A percentile compares a stretch with the other conserved stretches of the same genome.
Conservation (phyloP, 2,888 invertebrate genomes). For the Micoletzkya japonica region DNA sequence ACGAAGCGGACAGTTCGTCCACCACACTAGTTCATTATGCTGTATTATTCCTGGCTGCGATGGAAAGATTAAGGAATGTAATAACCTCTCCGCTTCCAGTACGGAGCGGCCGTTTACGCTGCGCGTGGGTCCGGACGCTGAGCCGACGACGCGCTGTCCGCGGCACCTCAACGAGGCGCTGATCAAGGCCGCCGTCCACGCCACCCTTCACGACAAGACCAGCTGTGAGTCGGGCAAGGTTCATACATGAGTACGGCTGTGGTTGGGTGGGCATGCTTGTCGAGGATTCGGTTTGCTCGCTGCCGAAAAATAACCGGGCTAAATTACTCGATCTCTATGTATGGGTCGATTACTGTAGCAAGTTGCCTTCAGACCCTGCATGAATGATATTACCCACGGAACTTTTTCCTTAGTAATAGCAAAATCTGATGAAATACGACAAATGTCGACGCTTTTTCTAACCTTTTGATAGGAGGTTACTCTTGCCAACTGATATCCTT, state of each 20-base stretch:
- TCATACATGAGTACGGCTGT: neutral
- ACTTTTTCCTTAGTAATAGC: too few species aligned
- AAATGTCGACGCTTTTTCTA: too few species aligned
- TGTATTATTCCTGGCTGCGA: neutral
- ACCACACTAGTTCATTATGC: neutral
- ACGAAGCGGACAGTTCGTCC: neutral
- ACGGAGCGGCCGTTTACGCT: conserved; percentile 27
- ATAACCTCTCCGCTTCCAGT: neutral
- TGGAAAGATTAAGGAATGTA: neutral
- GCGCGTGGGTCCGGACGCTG: conserved; percentile 24
- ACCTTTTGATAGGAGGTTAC: neutral
- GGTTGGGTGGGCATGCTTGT: too few species aligned
- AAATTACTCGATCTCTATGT: too few species aligned
- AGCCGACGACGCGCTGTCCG: neutral
- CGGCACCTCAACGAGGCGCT: conserved; percentile 16
- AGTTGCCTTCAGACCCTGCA: too few species aligned
- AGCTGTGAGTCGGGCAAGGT: neutral
- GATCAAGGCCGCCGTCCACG: conserved; percentile 5
- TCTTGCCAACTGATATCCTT: neutral
- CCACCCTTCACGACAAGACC: conserved; percentile 8
- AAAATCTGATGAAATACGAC: too few species aligned
- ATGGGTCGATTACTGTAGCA: too few species aligned
- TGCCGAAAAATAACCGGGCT: too few species aligned
- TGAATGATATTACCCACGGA: too few species aligned
- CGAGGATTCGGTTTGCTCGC: too few species aligned